Conservation (phyloP, 2,113 vertebrate species). For the Petromus typicus region DNA sequence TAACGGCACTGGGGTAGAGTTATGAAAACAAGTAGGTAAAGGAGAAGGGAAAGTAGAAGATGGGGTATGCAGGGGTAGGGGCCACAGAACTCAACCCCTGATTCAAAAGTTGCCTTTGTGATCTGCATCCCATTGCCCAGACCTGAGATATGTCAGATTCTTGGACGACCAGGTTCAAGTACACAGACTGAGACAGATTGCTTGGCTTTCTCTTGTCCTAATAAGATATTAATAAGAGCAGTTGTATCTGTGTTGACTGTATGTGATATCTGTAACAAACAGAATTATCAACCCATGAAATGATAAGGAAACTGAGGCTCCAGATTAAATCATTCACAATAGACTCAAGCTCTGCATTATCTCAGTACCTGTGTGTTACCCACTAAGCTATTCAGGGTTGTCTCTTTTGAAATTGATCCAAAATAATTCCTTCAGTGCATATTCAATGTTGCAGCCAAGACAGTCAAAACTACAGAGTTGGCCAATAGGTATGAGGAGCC, state of each 20-base stretch:
- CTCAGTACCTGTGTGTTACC: neutral
- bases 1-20: fast-evolving
- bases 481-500: neutral
- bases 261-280: neutral
- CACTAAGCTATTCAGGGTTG: neutral
- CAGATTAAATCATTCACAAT: neutral
- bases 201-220: neutral
- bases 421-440: neutral
- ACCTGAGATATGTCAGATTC: neutral
- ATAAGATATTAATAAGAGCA: neutral
- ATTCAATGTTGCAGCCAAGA: neutral
- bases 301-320: neutral
- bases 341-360: neutral
- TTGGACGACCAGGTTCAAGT: neutral
- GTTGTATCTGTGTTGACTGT: neutral
- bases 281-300: neutral
- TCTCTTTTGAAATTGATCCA: neutral
- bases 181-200: neutral
- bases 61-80: neutral
- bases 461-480: neutral
- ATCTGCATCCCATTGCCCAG: neutral
- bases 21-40: neutral
- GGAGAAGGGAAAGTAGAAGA: neutral
- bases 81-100: neutral
- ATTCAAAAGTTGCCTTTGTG: neutral